Conservation (phyloP, 2,797 vertebrate genomes). For the Babyrousa celebensis region DNA sequence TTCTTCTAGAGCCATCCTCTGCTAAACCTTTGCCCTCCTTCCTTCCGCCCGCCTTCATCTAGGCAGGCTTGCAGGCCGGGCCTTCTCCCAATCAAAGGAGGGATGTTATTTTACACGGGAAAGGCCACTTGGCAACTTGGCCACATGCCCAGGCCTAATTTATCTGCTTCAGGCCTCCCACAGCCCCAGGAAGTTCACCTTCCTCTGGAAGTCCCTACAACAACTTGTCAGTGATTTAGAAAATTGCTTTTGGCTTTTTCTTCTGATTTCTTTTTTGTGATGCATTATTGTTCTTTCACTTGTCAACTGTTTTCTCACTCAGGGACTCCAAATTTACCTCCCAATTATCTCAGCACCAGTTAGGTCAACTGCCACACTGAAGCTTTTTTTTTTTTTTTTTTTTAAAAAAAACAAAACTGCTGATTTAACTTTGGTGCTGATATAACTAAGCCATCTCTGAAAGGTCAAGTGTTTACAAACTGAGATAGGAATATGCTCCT, state of each 20-base stretch:
- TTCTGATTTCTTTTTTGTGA: conserved; percentile 47
- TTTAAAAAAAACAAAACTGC: neutral
- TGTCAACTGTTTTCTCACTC: conserved; percentile 44
- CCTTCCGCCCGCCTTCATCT: neutral
- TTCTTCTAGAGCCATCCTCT: neutral
- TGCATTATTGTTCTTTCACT: neutral
- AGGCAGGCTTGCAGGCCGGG: neutral
- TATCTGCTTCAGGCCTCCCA: neutral
- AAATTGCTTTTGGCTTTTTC: neutral
- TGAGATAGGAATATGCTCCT: conserved; percentile 45
- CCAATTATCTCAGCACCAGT: neutral
- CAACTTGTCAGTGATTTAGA: conserved; percentile 8
- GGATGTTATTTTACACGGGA: neutral
- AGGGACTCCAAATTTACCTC: conserved; percentile 40
- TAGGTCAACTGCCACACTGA: neutral
- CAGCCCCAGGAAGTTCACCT: neutral
- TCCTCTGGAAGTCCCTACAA: conserved; percentile 23
- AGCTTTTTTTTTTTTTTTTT: neutral
- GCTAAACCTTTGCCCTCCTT: neutral
- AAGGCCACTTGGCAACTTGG: neutral
- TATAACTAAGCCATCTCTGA: neutral
- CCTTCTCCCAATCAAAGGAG: neutral
- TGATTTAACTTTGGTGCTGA: neutral
- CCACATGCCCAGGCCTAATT: neutral
- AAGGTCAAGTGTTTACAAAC: neutral